Evolutionary conservation across 2,113 vertebrate species (phyloP), one percentile per base, ranked within the genome.

Genomic region (Echinops telfairi): DNA sequence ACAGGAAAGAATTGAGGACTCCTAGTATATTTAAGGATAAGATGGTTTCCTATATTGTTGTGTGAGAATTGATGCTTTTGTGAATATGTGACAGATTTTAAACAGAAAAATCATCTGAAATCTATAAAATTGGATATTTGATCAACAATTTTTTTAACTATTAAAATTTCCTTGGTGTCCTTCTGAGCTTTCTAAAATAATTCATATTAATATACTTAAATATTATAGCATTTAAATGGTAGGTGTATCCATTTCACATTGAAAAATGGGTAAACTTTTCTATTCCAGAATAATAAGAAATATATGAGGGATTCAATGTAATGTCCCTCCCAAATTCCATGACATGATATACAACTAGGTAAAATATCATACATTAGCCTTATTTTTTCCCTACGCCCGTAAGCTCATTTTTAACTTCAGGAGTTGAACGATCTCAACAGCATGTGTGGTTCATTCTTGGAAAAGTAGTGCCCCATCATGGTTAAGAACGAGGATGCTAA

Each of bases 101-200:
- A 89, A 62, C 2, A 83, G 23, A 23, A 89, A 93, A 76, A 70
- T n/a, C 53, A 36, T 58, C 53, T 80, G 33, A 88, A 33, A 85
- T 64, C 20, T 66, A 47, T 75, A 33, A 62, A 12, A 78, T 86
- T 57, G 22, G 47, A 82, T 94, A 19, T 71, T 11, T 16, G 27
- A 82, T 53, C 0, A 82, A 93, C 7, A 60, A 23, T 53, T 2
- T 31, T 62, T 47, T 80, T 20, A 88, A 88, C 68, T 88, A 83
- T 83, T 88, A 53, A 53, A 12, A 17, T 92, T 93, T 80, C 20
- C 6, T 33, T 86, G 4, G 64, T 93, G 31, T 6, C 1, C n/a
- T 88, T 66, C 47, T 90, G 16, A 43, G 84, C 19, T 83, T 90
- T 90, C 17, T 86, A 89, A 90, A 36, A 47, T 86, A 66, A 83